Conservation (phyloP, 2,888 invertebrate genomes). For the Watsonalla binaria region DNA sequence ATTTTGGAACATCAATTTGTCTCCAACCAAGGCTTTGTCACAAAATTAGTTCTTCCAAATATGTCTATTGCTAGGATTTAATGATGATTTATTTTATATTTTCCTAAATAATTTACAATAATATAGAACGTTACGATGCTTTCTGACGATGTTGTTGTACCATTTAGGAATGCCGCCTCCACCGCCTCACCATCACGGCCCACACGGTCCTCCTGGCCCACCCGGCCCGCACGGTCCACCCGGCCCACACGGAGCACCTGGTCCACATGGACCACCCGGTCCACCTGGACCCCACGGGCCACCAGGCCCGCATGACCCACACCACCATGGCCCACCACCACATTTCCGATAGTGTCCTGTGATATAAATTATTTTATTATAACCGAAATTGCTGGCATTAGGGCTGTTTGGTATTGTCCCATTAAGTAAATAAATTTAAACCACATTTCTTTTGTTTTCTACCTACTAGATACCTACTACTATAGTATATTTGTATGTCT, state of each 20-base stretch:
- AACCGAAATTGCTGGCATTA: background rate
- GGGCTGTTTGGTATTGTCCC: too few relatives aligned
- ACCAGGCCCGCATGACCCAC: slow-evolving; percentile 5
- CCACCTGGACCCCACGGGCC: slow-evolving; percentile 10
- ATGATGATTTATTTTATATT: too few relatives aligned
- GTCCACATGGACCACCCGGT: slow-evolving; percentile 7
- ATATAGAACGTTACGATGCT: too few relatives aligned
- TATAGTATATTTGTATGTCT: too few relatives aligned
- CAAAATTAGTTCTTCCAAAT: too few relatives aligned
- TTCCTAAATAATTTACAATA: too few relatives aligned
- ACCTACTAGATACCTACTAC: too few relatives aligned
- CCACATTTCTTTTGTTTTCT: too few relatives aligned
- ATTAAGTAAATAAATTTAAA: too few relatives aligned
- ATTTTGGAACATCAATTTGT: too few relatives aligned
- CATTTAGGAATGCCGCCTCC: slow-evolving; percentile 33
- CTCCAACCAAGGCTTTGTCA: too few relatives aligned
- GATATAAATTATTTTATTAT: background rate
- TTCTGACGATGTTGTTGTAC: background rate
- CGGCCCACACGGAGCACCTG: slow-evolving; percentile 3
- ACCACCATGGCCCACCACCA: background rate
- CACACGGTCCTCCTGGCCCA: slow-evolving; percentile 6
- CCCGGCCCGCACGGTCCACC: slow-evolving; percentile 4
- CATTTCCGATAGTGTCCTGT: background rate
- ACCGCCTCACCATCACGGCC: slow-evolving; percentile 8
- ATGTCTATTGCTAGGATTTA: too few relatives aligned